Base-by-base conservation (phyloP, 2,113 vertebrate genomes). In the Dolichallabes microphthalmus region DNA sequence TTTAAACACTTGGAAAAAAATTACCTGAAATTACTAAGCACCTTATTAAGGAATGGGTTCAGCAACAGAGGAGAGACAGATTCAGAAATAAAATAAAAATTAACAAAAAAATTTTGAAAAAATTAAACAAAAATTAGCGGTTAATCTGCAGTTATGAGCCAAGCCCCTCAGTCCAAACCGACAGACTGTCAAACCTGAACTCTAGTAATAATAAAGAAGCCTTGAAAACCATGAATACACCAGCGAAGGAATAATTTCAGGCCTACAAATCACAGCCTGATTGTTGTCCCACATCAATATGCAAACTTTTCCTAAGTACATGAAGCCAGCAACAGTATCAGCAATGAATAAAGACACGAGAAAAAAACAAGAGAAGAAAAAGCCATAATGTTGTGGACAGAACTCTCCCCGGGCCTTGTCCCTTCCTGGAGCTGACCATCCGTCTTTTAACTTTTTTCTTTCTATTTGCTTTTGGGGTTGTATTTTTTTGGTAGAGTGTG, bases 301-400 rank as follows among this genome's bases (percentile, higher is more conserved):
- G 89, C 84, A 91, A 89, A 84, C 22, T 80, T 88, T 79, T 55
- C 76, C 52, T 81, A 55, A 84, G 82, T 80, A 82, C 88, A 87
- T 81, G 76, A 91, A 91, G 91, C 92, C 91, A 93, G 90, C 90
- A 91, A 88, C 92, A 93, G 92, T 92, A 93, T 93, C 94, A 84
- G 80, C 89, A 83, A 88, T 83, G 84, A 91, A 68, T 60, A 85
- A 86, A 83, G 87, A 89, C 87, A 90, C 32, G 76, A 64, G 89
- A 91, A 86, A 4, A 64, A n/a, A 6, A 13, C 2, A 35, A 50
- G 14, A 50, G 6, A 82, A 86, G 58, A 88, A 85, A 91, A 93
- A 93, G 93, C 93, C 91, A 93, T 93, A 92, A 53, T 7, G 82
- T n/a, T n/a, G 77, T 82, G 85, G 82, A 11, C 45, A 69, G 63